Evolutionary conservation across 2,113 vertebrate species (phyloP).

Genomic region (Microcebus murinus): DNA sequence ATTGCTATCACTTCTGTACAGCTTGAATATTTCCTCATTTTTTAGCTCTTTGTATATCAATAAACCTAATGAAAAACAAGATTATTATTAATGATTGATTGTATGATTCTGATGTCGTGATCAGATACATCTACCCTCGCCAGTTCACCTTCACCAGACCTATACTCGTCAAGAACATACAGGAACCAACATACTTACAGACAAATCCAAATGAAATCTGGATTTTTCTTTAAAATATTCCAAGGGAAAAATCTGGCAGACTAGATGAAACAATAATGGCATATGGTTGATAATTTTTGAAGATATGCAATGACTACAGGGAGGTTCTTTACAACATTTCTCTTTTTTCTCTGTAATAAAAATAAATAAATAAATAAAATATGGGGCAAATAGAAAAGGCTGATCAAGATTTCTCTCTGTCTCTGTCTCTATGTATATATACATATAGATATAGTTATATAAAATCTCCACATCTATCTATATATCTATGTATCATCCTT

Average conservation of each 20-base stretch:
- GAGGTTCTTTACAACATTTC: not conserved
- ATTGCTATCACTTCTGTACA: not conserved
- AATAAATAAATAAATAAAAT: not conserved
- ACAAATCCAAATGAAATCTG: not conserved
- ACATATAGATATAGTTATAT: not conserved
- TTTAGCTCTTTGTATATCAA: not conserved
- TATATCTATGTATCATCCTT: not conserved
- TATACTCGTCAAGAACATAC: not conserved
- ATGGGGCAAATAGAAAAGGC: not conserved
- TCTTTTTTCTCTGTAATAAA: not conserved
- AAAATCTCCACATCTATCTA: not conserved
- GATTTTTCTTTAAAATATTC: not conserved
- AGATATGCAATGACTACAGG: not conserved
- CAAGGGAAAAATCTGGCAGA: not conserved
- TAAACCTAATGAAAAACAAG: not conserved
- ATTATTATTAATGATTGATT: not conserved
- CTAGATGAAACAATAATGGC: not conserved
- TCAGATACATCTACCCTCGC: not conserved
- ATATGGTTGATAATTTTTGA: not conserved
- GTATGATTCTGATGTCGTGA: not conserved
- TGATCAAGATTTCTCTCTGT: not conserved
- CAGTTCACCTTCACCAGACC: not conserved
- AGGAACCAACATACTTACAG: not conserved
- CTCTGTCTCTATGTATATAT: not conserved
- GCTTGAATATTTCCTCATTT: not conserved